Percentiles rank a stretch among this genome's conserved stretches.
Conservation (phyloP, 2,797 vertebrate species). For the Falco columbarius region DNA sequence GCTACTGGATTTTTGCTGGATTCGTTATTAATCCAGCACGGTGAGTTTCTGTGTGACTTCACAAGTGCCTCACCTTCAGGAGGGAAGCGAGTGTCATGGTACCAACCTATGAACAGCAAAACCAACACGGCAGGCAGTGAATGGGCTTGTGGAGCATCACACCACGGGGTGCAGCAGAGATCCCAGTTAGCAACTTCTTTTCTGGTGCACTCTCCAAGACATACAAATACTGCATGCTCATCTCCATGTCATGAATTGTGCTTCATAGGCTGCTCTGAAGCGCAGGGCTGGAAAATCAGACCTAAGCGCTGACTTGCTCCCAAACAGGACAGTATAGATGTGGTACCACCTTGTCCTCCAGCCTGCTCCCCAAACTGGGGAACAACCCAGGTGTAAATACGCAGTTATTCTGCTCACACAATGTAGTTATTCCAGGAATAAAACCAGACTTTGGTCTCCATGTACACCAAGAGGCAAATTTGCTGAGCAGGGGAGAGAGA, state of each 20-base stretch:
- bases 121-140: accelerated
- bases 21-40: not conserved
- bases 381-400: not conserved
- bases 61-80: not conserved
- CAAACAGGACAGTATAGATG: not conserved
- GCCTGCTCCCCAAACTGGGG: not conserved
- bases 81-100: not conserved
- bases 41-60: not conserved
- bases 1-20: not conserved
- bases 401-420: not conserved
- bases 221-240: not conserved
- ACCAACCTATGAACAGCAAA: not conserved
- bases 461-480: not conserved
- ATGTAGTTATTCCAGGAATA: not conserved
- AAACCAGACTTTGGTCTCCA: not conserved
- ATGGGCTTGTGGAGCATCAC: not conserved
- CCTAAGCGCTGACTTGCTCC: not conserved
- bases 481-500: not conserved
- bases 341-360: not conserved
- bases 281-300: not conserved
- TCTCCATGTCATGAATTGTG: not conserved
- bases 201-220: not conserved
- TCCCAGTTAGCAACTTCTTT: not conserved
- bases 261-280: not conserved
- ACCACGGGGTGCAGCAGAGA: accelerated